These are phyloP conservation scores for Lottia gigantea DNA, from an alignment of 2,888 invertebrate species.

Conservation along the genomic window DNA sequence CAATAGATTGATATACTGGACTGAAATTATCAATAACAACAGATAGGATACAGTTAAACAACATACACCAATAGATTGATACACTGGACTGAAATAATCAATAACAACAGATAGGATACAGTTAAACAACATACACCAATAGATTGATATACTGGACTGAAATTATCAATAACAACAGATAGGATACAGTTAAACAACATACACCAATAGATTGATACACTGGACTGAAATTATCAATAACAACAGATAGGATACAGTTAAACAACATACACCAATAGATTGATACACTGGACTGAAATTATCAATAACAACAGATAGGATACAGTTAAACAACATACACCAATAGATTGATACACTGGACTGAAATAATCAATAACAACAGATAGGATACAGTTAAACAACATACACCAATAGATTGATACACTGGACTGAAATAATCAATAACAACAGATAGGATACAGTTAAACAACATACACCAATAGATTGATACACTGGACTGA, in stretches of 20 bases:
- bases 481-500: slow-evolving; percentile 11
- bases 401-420: slow-evolving; percentile 3
- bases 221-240: slow-evolving; percentile 9
- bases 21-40: slow-evolving; percentile 13
- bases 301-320: slow-evolving; percentile 13
- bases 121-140: not conserved
- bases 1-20: slow-evolving; percentile 10
- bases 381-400: slow-evolving; percentile 9
- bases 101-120: slow-evolving; percentile 7
- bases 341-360: slow-evolving; percentile 9
- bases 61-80: slow-evolving; percentile 3
- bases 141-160: slow-evolving; percentile 13
- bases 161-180: slow-evolving; percentile 12
- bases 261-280: not conserved
- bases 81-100: not conserved
- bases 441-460: slow-evolving; percentile 8
- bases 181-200: slow-evolving; percentile 3
- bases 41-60: not conserved
- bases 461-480: slow-evolving; percentile 1
- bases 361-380: slow-evolving; percentile 15
- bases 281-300: slow-evolving; percentile 13
- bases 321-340: not conserved
- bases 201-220: slow-evolving; percentile 1
- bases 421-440: slow-evolving; percentile 12
- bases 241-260: slow-evolving; percentile 12